These are phyloP conservation scores for Digitonthophagus gazella DNA, from an alignment of 2,888 invertebrate genomes.

Conservation along the genomic window DNA sequence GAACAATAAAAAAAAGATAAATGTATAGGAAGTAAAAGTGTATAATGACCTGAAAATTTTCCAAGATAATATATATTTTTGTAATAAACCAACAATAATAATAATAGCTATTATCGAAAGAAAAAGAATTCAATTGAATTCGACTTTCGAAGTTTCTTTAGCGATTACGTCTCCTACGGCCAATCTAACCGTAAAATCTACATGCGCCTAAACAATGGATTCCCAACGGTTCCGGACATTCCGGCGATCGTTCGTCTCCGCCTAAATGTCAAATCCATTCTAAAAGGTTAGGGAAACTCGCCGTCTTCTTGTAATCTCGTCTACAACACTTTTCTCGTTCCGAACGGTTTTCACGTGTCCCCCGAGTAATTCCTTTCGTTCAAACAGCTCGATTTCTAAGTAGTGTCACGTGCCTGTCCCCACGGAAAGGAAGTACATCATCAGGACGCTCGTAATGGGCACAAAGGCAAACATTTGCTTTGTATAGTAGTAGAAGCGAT, in stretches of 20 bases:
- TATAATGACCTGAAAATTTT: too few species aligned
- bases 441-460: background rate
- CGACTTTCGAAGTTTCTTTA: background rate
- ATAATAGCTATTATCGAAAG: background rate
- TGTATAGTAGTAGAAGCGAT: background rate
- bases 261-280: slow-evolving; percentile 16
- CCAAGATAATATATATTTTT: background rate
- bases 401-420: slow-evolving; percentile 3
- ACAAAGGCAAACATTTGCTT: slow-evolving; percentile 17
- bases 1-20: too few species aligned
- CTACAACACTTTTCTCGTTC: background rate
- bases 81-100: background rate
- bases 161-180: background rate
- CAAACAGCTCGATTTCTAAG: background rate
- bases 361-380: too few species aligned
- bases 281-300: slow-evolving; percentile 7
- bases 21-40: too few species aligned
- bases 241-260: slow-evolving; percentile 7
- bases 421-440: slow-evolving; percentile 6
- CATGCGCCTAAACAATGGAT: slow-evolving; percentile 15
- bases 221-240: slow-evolving; percentile 12
- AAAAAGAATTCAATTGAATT: background rate
- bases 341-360: too few species aligned
- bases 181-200: slow-evolving; percentile 12
- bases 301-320: background rate